Conservation (phyloP, 2,888 invertebrate species). For the Dynastes hyllus region DNA sequence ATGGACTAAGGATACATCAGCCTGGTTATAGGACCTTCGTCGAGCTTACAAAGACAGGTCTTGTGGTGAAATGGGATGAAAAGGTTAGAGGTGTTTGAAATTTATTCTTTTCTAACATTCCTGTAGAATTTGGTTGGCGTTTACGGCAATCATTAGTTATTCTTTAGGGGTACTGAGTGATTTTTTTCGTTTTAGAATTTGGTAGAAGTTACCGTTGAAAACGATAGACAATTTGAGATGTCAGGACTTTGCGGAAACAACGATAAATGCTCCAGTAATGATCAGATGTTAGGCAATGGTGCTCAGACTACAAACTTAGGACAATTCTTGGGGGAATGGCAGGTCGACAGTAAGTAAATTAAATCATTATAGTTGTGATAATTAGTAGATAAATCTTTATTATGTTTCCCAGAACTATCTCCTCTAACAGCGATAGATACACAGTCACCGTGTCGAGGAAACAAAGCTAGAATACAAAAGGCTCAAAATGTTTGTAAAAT, state of each 20-base stretch:
- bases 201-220: constrained; percentile 16
- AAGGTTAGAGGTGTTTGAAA: neutral
- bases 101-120: no score
- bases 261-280: constrained; percentile 22
- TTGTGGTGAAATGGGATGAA: constrained; percentile 4
- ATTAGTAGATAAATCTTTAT: neutral
- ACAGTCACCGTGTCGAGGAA: neutral
- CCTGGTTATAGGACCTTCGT: constrained; percentile 1
- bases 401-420: neutral
- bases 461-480: neutral
- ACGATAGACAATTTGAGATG: neutral
- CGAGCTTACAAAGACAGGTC: constrained; percentile 5
- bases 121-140: no score
- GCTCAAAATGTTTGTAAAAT: neutral
- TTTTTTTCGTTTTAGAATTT: neutral
- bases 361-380: no score
- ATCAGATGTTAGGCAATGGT: neutral
- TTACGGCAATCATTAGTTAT: no score
- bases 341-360: constrained; percentile 6
- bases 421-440: neutral
- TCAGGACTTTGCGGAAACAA: constrained; percentile 26
- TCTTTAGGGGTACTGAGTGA: neutral
- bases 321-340: neutral
- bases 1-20: neutral
- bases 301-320: neutral